phyloP scores from a whole-genome alignment of 2,888 invertebrate genomes.

The Drosophila neutralis region DNA sequence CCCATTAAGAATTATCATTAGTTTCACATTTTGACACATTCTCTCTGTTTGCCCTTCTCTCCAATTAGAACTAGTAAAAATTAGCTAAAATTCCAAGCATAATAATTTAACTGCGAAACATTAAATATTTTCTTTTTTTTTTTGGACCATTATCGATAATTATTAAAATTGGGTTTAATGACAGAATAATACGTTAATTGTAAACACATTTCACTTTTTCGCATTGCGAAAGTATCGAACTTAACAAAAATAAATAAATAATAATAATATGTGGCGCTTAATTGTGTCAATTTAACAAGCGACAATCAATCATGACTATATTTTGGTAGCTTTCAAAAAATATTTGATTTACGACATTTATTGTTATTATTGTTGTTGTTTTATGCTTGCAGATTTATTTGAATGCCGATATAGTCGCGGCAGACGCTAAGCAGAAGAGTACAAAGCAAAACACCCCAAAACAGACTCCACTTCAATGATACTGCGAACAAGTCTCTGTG shows the following conservation, averaged over 20 bases:
- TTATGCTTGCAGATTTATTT: conserved; percentile 48
- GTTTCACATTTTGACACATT: background rate
- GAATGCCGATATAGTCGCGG: conserved; percentile 25
- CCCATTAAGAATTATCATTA: background rate
- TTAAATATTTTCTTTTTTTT: background rate
- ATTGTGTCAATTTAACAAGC: conserved; percentile 67
- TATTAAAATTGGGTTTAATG: conserved; percentile 51
- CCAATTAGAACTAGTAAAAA: conserved; percentile 10
- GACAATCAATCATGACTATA: conserved; percentile 57
- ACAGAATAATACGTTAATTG: conserved; percentile 49
- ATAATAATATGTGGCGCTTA: conserved; percentile 61
- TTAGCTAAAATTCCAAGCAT: conserved; percentile 1
- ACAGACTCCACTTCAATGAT: conserved; percentile 51
- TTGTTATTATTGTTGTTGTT: conserved; percentile 10
- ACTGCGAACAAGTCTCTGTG: conserved; percentile 56
- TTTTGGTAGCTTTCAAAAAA: conserved; percentile 64
- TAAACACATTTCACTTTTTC: conserved; percentile 70
- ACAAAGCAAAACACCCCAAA: conserved; percentile 5
- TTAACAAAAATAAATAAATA: conserved; percentile 36
- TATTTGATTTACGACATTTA: conserved; percentile 44
- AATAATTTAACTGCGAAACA: background rate
- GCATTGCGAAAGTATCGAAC: conserved; percentile 71
- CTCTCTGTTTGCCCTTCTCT: background rate
- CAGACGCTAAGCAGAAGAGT: conserved; percentile 11
- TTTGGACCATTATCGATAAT: conserved; percentile 40